Conservation (phyloP, 2,888 invertebrate species). For the Caenorhabditis angaria region DNA sequence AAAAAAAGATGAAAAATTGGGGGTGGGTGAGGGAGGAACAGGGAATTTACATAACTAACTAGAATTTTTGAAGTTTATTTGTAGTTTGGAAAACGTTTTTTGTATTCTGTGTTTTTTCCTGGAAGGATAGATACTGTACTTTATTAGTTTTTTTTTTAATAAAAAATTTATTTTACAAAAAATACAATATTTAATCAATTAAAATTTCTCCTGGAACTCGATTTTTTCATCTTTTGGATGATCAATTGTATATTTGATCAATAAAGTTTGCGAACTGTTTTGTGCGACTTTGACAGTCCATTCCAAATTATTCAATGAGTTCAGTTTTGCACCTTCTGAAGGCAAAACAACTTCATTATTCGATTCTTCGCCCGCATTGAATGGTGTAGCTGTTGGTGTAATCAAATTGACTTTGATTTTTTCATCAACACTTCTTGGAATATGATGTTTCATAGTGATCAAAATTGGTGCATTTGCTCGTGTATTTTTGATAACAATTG, state of each 20-base stretch:
- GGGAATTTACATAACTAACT: no score
- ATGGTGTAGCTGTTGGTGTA: conserved; percentile 25
- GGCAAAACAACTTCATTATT: conserved; percentile 29
- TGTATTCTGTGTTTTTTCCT: no score
- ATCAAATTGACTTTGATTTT: conserved; percentile 59
- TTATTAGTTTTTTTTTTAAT: no score
- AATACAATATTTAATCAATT: neutral
- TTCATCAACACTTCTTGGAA: conserved; percentile 65
- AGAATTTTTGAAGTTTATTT: no score
- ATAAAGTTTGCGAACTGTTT: conserved; percentile 24
- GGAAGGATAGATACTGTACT: no score
- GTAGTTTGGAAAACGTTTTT: no score
- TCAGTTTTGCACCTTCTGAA: conserved; percentile 37
- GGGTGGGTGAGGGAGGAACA: no score
- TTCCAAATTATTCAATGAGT: conserved; percentile 52
- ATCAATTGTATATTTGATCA: conserved; percentile 53
- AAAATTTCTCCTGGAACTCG: conserved; percentile 45
- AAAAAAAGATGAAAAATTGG: no score
- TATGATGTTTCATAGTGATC: conserved; percentile 57
- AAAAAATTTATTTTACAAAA: neutral
- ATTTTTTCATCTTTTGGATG: conserved; percentile 53
- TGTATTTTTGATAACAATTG: conserved; percentile 59
- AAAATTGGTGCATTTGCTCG: conserved; percentile 44
- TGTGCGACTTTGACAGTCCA: conserved; percentile 44
- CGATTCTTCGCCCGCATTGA: conserved; percentile 14